Evolutionary conservation across 92 coral and sea anemone species (phyloP).

Genomic region (Micromussa lordhowensis): DNA sequence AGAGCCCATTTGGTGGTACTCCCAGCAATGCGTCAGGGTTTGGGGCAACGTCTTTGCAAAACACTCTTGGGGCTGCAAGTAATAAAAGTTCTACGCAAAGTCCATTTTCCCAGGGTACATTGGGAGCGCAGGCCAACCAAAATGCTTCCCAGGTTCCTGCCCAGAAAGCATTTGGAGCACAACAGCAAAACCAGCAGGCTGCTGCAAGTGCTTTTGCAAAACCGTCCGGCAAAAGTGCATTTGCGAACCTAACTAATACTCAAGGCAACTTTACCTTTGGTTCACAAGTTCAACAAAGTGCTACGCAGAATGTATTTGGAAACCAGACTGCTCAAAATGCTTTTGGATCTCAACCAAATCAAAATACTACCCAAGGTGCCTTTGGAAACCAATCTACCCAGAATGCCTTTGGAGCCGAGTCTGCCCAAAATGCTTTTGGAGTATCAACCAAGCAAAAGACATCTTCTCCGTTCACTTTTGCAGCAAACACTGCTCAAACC

Average conservation of each 20-base stretch:
- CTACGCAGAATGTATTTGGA: slow-evolving; percentile 45
- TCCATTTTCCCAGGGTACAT: slow-evolving; percentile 16
- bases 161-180: slow-evolving; percentile 43
- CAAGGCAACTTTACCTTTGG: not conserved
- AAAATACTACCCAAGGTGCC: slow-evolving; percentile 33
- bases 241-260: slow-evolving; percentile 14
- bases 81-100: not conserved
- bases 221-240: slow-evolving; percentile 17
- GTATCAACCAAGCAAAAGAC: slow-evolving; percentile 10
- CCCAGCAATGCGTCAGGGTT: not conserved
- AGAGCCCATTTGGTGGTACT: not conserved
- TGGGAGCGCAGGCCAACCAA: slow-evolving; percentile 20
- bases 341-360: slow-evolving; percentile 38
- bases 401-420: slow-evolving; percentile 37
- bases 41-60: not conserved
- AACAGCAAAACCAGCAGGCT: slow-evolving; percentile 30
- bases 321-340: slow-evolving; percentile 40
- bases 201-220: slow-evolving; percentile 47
- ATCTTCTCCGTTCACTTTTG: slow-evolving; percentile 49
- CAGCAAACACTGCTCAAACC: slow-evolving; percentile 7
- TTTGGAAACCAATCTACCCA: slow-evolving; percentile 47
- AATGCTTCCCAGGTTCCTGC: slow-evolving; percentile 29
- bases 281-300: slow-evolving; percentile 1
- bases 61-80: not conserved
- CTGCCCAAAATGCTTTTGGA: slow-evolving; percentile 59